Percentiles rank a stretch among this genome's conserved stretches.
phyloP scores from a whole-genome alignment of 2,888 invertebrate species.

The Epistrophe eligans region DNA sequence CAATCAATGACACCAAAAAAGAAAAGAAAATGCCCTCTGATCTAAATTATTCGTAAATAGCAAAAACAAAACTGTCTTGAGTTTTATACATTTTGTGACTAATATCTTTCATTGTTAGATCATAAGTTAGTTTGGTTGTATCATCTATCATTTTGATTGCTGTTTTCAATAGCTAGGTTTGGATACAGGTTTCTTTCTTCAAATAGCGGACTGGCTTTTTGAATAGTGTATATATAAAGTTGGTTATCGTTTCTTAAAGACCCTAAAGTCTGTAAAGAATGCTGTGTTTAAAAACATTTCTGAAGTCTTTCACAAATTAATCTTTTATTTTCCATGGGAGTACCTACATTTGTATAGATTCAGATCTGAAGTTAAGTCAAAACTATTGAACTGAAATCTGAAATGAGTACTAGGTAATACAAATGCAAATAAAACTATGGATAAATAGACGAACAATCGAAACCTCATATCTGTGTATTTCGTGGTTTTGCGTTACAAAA shows the following conservation, averaged over 20 bases:
- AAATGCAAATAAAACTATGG: neutral
- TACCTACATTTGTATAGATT: no score
- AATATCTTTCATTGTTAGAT: conserved; percentile 21
- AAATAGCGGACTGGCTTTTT: no score
- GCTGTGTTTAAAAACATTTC: neutral
- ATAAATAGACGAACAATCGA: neutral
- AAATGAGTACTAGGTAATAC: neutral
- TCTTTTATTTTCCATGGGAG: no score
- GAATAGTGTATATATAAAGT: no score
- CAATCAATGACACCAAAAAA: conserved; percentile 7
- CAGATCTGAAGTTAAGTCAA: neutral
- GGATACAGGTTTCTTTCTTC: neutral
- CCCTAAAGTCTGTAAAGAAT: neutral
- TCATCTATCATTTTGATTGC: neutral
- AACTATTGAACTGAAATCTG: neutral
- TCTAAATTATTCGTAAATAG: conserved; percentile 5
- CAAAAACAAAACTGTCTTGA: neutral
- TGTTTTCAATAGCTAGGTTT: conserved; percentile 1
- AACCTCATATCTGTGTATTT: neutral
- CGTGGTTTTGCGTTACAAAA: no score
- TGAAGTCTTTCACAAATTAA: neutral
- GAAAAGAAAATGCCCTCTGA: neutral
- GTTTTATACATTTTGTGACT: conserved; percentile 1
- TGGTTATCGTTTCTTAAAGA: no score
- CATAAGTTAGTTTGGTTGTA: conserved; percentile 28